Evolutionary conservation across 2,797 vertebrate species (phyloP), one percentile per base, ranked within the genome.

Genomic region (Pterois miles): DNA sequence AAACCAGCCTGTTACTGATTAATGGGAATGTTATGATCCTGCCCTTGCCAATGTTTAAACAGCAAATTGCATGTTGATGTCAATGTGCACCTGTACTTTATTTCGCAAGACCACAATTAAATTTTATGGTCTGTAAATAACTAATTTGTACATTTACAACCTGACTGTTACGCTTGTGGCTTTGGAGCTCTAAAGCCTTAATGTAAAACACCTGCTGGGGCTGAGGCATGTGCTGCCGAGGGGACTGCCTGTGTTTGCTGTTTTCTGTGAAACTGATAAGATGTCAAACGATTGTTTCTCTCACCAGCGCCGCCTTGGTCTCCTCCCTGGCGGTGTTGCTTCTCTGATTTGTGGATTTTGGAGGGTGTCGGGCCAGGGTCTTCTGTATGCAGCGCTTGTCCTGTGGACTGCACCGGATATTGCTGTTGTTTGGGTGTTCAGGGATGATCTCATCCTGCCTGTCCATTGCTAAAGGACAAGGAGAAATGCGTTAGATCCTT

Each of bases 361-460:
- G 91, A 2, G 93, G 93, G 52, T 95, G 88, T 53, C 93, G 94
- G 0, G 96, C 95, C 65, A 94, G 95, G 23, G 95, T 96, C 89
- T 97, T 98, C 95, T 97, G 97, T 78, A 97, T 93, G 90, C 97
- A 98, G 76, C 95, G 96, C 78, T 96, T 97, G 93, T 98, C 97
- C 0, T 97, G 96, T 65, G 94, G 93, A 59, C 96, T 96, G 91
- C 97, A 98, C 16, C 97, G 97, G 91, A 93, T 96, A 90, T 97
- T 96, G 93, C 95, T 97, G 95, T 96, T 96, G 93, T 97, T 97
- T 6, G 96, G 96, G 74, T 97, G 95, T 8, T 98, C 97, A 0
- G 94, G 94, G 85, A 96, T 96, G 76, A 94, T 89, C 86, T 94
- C 94, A 11, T 95, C 95, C 80, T 93, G 92, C 53, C 89, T 82